Percentiles rank a stretch among this genome's conserved stretches.
Conservation (phyloP, 2,888 invertebrate genomes). For the Escarpia spicata region DNA sequence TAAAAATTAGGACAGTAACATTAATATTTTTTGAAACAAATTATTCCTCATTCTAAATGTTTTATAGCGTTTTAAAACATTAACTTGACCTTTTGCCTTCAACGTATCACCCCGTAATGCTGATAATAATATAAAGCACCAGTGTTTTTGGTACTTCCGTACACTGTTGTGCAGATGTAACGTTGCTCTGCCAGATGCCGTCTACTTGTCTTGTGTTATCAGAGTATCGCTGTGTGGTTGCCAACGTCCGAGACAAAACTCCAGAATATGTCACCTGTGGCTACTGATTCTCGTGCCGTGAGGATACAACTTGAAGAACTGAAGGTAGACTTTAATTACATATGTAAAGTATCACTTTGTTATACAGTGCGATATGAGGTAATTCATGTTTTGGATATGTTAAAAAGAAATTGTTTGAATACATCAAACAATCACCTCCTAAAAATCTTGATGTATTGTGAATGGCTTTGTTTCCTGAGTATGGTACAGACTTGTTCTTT, state of each 20-base stretch:
- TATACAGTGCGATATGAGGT: background rate
- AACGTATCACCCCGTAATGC: background rate
- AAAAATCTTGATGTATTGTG: background rate
- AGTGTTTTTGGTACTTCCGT: background rate
- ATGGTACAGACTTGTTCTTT: background rate
- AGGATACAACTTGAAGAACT: conserved; percentile 87
- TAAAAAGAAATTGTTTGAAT: no score
- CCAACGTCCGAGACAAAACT: conserved; percentile 81
- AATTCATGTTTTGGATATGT: no score
- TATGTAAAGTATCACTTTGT: background rate
- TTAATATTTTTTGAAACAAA: no score
- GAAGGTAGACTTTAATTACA: conserved; percentile 50
- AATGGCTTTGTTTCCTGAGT: background rate
- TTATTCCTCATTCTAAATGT: no score
- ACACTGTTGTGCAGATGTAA: background rate
- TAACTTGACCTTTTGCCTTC: background rate
- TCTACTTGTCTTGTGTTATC: conserved; percentile 23
- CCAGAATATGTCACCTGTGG: conserved; percentile 87
- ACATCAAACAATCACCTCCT: background rate
- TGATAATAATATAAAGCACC: background rate
- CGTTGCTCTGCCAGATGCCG: background rate
- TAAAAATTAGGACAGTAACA: no score
- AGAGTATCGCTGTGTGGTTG: conserved; percentile 62
- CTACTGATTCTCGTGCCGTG: conserved; percentile 87
- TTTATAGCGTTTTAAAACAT: no score